Percentiles rank a stretch among this genome's conserved stretches.
Conservation (phyloP, 2,888 invertebrate genomes). For the Aphodius granarius region DNA sequence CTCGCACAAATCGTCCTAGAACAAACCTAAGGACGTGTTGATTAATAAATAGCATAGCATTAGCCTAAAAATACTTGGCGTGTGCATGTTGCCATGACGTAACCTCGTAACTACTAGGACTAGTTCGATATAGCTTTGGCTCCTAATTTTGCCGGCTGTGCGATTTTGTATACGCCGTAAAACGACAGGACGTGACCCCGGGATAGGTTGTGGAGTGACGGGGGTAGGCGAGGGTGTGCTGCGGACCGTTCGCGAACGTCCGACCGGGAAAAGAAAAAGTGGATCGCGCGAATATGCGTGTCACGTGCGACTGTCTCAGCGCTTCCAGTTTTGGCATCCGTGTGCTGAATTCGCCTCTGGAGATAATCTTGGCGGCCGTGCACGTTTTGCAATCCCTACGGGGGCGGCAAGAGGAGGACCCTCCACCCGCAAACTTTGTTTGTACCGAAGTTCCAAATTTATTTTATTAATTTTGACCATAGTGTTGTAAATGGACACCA, state of each 20-base stretch:
- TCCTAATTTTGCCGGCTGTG: too few relatives aligned
- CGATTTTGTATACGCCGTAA: neutral
- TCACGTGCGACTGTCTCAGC: slow-evolving; percentile 47
- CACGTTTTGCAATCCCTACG: neutral
- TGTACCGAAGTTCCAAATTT: neutral
- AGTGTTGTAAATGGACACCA: too few relatives aligned
- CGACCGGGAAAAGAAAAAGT: slow-evolving; percentile 3
- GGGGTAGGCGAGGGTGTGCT: too few relatives aligned
- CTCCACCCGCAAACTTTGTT: neutral
- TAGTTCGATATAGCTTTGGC: too few relatives aligned
- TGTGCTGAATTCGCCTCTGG: slow-evolving; percentile 44
- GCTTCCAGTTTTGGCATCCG: slow-evolving; percentile 42
- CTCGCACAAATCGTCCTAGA: too few relatives aligned
- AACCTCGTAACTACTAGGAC: too few relatives aligned
- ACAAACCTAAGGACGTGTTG: too few relatives aligned
- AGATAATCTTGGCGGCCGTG: slow-evolving; percentile 38
- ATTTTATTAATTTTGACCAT: neutral
- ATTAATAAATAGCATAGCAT: too few relatives aligned
- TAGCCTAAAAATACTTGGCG: too few relatives aligned
- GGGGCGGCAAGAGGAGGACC: neutral
- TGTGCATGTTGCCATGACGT: too few relatives aligned
- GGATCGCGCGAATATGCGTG: slow-evolving; percentile 36
- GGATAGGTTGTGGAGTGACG: neutral
- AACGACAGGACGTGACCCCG: neutral
- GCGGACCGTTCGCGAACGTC: neutral